These are phyloP conservation scores for Geotrupes spiniger DNA, from an alignment of 2,888 invertebrate genomes.

Conservation along the genomic window DNA sequence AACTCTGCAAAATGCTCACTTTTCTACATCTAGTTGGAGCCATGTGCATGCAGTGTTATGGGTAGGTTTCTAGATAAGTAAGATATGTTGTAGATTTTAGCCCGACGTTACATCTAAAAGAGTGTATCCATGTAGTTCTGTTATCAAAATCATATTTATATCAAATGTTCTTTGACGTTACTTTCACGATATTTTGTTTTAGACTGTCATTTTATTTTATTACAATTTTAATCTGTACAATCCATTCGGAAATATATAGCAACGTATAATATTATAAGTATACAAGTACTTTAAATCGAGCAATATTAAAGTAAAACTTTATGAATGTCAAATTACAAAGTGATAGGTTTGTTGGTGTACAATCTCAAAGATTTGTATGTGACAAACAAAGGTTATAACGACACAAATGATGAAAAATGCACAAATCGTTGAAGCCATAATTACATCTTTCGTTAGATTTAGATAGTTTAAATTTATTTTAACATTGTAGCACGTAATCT, in stretches of 20 bases:
- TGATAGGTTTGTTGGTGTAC: conserved; percentile 42
- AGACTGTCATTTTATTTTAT: conserved; percentile 26
- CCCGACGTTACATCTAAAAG: conserved; percentile 31
- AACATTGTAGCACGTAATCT: no score
- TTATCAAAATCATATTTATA: conserved; percentile 37
- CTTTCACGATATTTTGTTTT: conserved; percentile 24
- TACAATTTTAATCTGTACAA: conserved; percentile 33
- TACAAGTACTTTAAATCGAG: conserved; percentile 38
- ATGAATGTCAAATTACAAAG: conserved; percentile 50
- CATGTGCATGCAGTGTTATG: conserved; percentile 41
- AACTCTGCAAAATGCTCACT: conserved; percentile 46
- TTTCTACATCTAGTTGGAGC: conserved; percentile 40
- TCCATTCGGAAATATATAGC: conserved; percentile 23
- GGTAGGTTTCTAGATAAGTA: conserved; percentile 32
- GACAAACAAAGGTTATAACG: conserved; percentile 10
- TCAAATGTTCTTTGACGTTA: conserved; percentile 35
- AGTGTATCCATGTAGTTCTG: conserved; percentile 38
- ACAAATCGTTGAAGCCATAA: not conserved
- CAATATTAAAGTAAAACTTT: conserved; percentile 48
- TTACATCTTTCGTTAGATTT: conserved; percentile 24
- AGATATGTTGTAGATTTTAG: conserved; percentile 35
- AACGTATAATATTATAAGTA: conserved; percentile 22
- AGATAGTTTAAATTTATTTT: no score
- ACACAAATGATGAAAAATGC: conserved; percentile 9
- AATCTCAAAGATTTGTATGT: conserved; percentile 20